Conservation (phyloP, 1,140 invertebrate genomes). For the Drosophila ercepeae region DNA sequence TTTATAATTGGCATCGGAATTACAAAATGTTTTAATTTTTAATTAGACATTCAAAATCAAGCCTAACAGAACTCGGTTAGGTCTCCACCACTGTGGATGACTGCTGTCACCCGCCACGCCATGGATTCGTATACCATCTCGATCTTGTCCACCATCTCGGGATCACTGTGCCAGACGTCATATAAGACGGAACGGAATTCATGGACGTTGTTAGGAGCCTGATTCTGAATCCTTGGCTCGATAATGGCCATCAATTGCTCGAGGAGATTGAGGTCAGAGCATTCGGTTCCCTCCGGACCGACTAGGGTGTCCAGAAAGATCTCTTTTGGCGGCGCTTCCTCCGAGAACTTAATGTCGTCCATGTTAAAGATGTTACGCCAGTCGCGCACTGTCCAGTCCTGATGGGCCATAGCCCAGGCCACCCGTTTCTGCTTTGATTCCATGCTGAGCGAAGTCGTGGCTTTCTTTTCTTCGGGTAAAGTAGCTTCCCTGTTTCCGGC, state of each 20-base stretch:
- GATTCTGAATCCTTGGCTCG: conserved; percentile 47
- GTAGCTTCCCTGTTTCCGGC: neutral
- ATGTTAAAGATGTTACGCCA: conserved; percentile 74
- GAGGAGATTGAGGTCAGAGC: conserved; percentile 57
- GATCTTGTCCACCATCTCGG: conserved; percentile 57
- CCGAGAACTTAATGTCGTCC: conserved; percentile 51
- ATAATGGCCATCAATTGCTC: conserved; percentile 66
- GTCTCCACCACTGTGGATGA: conserved; percentile 48
- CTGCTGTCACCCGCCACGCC: conserved; percentile 52
- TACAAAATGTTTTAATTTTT: conserved; percentile 7
- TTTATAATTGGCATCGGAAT: conserved; percentile 1
- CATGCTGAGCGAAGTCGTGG: conserved; percentile 4
- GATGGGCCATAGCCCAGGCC: conserved; percentile 56
- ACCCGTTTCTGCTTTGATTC: conserved; percentile 21
- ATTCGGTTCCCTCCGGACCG: conserved; percentile 41
- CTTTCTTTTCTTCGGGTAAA: neutral
- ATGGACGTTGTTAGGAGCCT: conserved; percentile 48
- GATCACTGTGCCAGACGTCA: conserved; percentile 65
- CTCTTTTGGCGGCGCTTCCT: conserved; percentile 33
- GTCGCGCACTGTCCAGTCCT: conserved; percentile 60
- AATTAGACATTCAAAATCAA: neutral
- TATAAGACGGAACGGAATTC: conserved; percentile 58
- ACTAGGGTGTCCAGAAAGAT: conserved; percentile 59
- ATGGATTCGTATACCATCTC: conserved; percentile 60
- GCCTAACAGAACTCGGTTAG: conserved; percentile 36